Conservation (phyloP, 1,140 invertebrate species). For the Latrodectus geometricus region DNA sequence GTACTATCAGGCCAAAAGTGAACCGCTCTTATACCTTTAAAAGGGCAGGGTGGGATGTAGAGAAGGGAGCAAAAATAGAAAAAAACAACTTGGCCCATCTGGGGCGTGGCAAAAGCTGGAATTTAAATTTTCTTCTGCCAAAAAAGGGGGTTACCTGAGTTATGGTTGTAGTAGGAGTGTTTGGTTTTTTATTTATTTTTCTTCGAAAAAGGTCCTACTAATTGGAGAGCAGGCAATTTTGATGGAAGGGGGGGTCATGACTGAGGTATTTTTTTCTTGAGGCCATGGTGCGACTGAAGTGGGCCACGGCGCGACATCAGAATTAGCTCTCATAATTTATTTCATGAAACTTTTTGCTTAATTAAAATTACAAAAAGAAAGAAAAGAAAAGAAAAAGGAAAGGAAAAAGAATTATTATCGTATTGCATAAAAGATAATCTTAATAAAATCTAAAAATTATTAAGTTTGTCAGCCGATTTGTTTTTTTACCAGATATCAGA, state of each 20-base stretch:
- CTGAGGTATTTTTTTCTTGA: constrained; percentile 23
- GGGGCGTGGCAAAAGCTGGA: constrained; percentile 37
- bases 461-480: no score
- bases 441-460: no score
- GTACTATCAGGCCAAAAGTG: no score
- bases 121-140: constrained; percentile 57
- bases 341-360: no score
- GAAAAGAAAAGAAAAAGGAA: no score
- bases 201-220: constrained; percentile 26
- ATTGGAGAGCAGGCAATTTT: constrained; percentile 32
- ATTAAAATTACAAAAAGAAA: no score
- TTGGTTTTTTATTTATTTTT: constrained; percentile 26
- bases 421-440: no score
- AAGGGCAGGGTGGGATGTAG: background rate
- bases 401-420: no score
- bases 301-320: background rate
- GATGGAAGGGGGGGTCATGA: background rate
- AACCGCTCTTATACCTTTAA: background rate
- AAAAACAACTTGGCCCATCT: background rate
- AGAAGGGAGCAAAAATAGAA: background rate
- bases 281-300: background rate
- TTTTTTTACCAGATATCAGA: no score
- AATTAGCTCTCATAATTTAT: no score
- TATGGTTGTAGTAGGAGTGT: constrained; percentile 53
- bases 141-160: constrained; percentile 45